Conservation (phyloP, 1,140 invertebrate species). For the Portunus trituberculatus region DNA sequence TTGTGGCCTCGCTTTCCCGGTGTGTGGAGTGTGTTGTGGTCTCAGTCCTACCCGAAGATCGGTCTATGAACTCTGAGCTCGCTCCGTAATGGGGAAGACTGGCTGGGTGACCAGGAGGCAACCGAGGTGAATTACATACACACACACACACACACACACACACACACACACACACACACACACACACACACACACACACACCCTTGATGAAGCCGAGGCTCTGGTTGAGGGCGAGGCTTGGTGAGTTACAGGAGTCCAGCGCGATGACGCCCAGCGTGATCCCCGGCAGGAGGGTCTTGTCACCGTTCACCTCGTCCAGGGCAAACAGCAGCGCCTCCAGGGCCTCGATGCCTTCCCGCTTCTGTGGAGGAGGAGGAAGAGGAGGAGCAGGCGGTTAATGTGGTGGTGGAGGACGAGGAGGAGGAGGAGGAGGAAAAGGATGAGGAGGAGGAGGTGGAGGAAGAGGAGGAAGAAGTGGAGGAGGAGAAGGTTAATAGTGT, state of each 20-base stretch:
- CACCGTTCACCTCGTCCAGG: constrained; percentile 82
- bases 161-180: background rate
- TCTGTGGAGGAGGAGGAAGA: constrained; percentile 77
- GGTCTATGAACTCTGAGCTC: no score
- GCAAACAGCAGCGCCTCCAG: constrained; percentile 84
- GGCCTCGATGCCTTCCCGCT: constrained; percentile 83
- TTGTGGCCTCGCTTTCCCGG: no score
- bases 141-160: constrained; percentile 33
- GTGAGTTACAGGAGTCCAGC: constrained; percentile 83
- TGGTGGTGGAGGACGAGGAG: background rate
- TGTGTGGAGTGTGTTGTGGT: no score
- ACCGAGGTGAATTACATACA: no score
- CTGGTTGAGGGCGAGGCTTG: constrained; percentile 82
- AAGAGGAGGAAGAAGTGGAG: no score
- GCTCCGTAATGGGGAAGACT: no score
- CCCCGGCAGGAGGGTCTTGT: constrained; percentile 82
- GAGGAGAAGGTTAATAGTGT: background rate
- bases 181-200: constrained; percentile 41
- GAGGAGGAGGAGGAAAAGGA: background rate
- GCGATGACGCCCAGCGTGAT: constrained; percentile 82
- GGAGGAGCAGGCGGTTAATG: no score
- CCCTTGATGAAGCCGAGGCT: constrained; percentile 84
- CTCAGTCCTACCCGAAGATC: no score
- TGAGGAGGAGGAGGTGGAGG: background rate
- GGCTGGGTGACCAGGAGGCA: no score